phyloP scores from a whole-genome alignment of 1,140 invertebrate genomes.

The Drosophila parvula region DNA sequence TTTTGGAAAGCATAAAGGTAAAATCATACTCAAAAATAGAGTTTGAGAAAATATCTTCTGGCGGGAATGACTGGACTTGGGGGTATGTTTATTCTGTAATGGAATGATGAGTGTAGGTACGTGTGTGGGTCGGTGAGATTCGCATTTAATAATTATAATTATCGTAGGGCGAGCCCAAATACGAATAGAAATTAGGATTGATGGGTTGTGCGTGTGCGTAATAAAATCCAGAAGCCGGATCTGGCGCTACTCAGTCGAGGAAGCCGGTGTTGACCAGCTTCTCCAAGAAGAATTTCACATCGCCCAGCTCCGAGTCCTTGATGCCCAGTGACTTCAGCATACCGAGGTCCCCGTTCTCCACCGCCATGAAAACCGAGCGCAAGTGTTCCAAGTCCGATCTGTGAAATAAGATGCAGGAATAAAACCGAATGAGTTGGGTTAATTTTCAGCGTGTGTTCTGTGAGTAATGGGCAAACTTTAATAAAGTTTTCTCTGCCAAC shows the following conservation, averaged over 20 bases:
- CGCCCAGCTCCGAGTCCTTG: slow-evolving; percentile 97
- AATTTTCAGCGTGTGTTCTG: slow-evolving; percentile 16
- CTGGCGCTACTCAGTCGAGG: slow-evolving; percentile 93
- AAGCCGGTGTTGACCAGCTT: slow-evolving; percentile 98
- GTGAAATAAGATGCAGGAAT: slow-evolving; percentile 29
- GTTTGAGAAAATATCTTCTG: slow-evolving; percentile 60
- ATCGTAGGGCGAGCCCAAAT: slow-evolving; percentile 84
- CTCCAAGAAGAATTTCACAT: slow-evolving; percentile 98
- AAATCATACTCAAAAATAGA: slow-evolving; percentile 44
- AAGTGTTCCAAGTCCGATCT: slow-evolving; percentile 95
- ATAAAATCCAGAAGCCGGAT: slow-evolving; percentile 88
- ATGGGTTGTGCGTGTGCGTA: slow-evolving; percentile 86
- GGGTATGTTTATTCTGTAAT: slow-evolving; percentile 14
- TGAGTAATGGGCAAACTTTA: slow-evolving; percentile 36
- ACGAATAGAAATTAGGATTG: slow-evolving; percentile 87
- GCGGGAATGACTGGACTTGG: slow-evolving; percentile 21
- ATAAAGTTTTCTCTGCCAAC: slow-evolving; percentile 20
- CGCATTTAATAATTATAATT: slow-evolving; percentile 79
- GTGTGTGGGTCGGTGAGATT: slow-evolving; percentile 27
- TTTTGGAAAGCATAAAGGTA: slow-evolving; percentile 16
- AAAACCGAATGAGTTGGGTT: slow-evolving; percentile 19
- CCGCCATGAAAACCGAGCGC: slow-evolving; percentile 96
- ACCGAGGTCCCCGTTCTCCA: slow-evolving; percentile 97
- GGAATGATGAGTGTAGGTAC: slow-evolving; percentile 26
- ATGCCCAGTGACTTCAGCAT: slow-evolving; percentile 97